Conservation (phyloP, 2,113 vertebrate species). For the Crypturellus undulatus region DNA sequence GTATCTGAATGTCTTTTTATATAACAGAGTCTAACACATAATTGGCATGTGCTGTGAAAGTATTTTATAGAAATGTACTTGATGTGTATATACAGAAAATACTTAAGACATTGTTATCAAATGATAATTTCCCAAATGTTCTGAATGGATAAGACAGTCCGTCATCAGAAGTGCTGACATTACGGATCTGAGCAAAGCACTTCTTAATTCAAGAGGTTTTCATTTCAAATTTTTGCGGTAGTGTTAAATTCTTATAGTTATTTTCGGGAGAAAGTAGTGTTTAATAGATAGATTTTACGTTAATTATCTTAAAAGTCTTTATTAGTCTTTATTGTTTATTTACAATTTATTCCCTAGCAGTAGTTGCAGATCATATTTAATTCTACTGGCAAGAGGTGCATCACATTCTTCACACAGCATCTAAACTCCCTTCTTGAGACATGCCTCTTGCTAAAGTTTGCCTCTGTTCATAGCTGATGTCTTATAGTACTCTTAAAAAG, state of each 20-base stretch:
- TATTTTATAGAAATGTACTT: background rate
- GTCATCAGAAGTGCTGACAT: background rate
- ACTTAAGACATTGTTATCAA: background rate
- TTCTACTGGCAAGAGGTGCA: background rate
- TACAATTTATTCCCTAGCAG: background rate
- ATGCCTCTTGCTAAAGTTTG: background rate
- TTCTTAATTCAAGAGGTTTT: background rate
- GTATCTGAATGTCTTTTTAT: conserved; percentile 77
- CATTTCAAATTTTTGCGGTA: background rate
- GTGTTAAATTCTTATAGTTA: background rate
- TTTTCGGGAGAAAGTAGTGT: background rate
- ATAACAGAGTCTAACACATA: background rate
- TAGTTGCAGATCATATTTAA: background rate
- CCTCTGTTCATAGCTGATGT: rapidly evolving
- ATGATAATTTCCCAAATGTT: background rate
- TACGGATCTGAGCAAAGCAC: background rate
- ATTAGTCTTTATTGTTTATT: background rate
- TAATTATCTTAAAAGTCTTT: background rate
- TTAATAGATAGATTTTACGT: background rate
- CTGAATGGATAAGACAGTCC: background rate
- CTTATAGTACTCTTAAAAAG: background rate
- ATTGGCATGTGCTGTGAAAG: background rate
- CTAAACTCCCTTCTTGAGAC: background rate
- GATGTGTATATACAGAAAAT: background rate
- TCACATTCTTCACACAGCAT: background rate